Conservation (phyloP, 2,797 vertebrate species). For the Macrochelys suwanniensis region DNA sequence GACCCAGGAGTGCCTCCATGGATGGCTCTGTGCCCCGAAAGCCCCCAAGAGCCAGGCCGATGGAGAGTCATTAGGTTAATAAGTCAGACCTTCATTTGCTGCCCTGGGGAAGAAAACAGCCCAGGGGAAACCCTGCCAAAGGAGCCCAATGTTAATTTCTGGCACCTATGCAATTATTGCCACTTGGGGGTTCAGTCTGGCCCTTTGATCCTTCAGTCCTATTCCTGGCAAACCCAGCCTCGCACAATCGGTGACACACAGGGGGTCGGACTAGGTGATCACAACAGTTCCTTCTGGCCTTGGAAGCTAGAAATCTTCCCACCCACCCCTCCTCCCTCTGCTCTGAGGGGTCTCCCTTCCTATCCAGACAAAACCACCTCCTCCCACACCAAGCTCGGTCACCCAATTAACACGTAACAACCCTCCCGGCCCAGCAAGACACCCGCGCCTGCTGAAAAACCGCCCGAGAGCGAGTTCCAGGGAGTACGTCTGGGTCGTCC, state of each 20-base stretch:
- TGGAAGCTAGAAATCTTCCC: not conserved
- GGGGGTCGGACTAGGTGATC: no score
- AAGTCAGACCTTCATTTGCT: not conserved
- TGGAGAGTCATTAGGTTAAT: no score
- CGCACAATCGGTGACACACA: no score
- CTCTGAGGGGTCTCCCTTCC: fast-evolving
- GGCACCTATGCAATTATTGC: not conserved
- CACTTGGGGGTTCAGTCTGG: not conserved
- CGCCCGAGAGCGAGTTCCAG: constrained; percentile 1
- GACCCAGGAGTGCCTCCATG: not conserved
- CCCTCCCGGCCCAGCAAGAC: constrained; percentile 37
- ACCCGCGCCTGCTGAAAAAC: constrained; percentile 36
- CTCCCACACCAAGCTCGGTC: not conserved
- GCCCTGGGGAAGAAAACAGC: not conserved
- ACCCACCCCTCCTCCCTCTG: not conserved
- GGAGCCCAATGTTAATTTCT: not conserved
- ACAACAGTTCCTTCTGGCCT: no score
- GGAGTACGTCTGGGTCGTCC: not conserved
- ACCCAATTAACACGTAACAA: not conserved
- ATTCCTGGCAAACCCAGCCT: not conserved
- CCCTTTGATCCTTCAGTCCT: not conserved
- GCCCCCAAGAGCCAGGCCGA: no score
- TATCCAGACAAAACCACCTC: constrained; percentile 25
- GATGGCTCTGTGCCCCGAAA: not conserved
- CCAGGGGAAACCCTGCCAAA: not conserved